Evolutionary conservation across 1,140 invertebrate genomes (phyloP).

Genomic region (Drosophila elegans): DNA sequence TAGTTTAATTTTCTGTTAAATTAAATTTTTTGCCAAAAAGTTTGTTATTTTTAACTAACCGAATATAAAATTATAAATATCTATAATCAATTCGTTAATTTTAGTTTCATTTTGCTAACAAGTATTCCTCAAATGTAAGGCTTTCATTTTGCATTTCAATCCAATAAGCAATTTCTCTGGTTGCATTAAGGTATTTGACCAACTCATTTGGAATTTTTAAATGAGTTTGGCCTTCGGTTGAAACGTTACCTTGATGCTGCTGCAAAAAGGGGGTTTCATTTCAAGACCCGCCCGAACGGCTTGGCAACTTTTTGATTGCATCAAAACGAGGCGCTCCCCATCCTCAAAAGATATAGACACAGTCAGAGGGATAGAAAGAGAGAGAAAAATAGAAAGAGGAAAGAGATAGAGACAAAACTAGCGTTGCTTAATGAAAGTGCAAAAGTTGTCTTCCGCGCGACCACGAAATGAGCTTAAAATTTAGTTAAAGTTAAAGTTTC

Average conservation of each 20-base stretch:
- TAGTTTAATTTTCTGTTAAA: no score
- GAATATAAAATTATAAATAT: no score
- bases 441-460: constrained; percentile 57
- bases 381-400: neutral
- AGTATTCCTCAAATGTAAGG: neutral
- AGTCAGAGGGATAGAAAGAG: neutral
- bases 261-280: constrained; percentile 48
- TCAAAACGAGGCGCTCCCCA: constrained; percentile 44
- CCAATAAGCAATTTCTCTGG: neutral
- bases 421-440: constrained; percentile 68
- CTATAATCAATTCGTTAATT: no score
- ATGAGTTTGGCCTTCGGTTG: constrained; percentile 52
- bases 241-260: constrained; percentile 46
- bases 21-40: no score
- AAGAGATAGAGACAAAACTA: constrained; percentile 2
- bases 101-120: neutral
- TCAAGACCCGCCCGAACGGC: constrained; percentile 19
- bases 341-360: constrained; percentile 10
- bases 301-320: constrained; percentile 67
- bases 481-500: constrained; percentile 60
- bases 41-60: no score
- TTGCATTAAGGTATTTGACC: constrained; percentile 28
- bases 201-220: constrained; percentile 51
- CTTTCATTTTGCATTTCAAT: neutral
- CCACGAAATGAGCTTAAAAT: constrained; percentile 77